Conservation (phyloP, 2,113 vertebrate genomes). For the Riparia riparia region DNA sequence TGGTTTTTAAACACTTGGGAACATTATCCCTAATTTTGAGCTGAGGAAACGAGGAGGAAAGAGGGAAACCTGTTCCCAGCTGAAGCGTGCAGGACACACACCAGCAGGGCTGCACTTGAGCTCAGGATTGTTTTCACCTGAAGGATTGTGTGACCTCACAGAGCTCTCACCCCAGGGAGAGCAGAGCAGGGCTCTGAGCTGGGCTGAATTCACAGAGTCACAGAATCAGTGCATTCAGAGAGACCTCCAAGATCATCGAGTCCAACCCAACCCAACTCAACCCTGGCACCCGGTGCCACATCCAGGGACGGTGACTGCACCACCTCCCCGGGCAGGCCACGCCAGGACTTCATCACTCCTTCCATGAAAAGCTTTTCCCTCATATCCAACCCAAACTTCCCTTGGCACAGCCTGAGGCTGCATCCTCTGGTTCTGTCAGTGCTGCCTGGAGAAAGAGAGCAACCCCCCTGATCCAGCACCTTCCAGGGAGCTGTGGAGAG, state of each 20-base stretch:
- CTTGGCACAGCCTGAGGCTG: too few species aligned
- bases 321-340: neutral
- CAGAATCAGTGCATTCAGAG: neutral
- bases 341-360: neutral
- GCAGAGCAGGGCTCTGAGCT: conserved; percentile 77
- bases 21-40: neutral
- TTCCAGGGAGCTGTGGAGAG: too few species aligned
- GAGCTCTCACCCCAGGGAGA: neutral
- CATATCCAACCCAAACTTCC: neutral
- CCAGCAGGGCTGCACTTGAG: rapidly evolving
- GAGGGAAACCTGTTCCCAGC: neutral
- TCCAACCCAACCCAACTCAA: neutral
- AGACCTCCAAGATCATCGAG: neutral
- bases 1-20: neutral
- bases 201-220: neutral
- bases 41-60: neutral
- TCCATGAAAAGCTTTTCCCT: neutral
- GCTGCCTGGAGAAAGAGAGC: too few species aligned
- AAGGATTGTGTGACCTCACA: neutral
- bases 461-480: too few species aligned
- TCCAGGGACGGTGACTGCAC: neutral
- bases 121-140: rapidly evolving
- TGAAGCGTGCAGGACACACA: rapidly evolving
- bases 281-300: neutral
- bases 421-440: too few species aligned